Percentiles rank a stretch among this genome's conserved stretches.
phyloP scores from a whole-genome alignment of 2,888 invertebrate species.

The Sylvicola fuscatus region DNA sequence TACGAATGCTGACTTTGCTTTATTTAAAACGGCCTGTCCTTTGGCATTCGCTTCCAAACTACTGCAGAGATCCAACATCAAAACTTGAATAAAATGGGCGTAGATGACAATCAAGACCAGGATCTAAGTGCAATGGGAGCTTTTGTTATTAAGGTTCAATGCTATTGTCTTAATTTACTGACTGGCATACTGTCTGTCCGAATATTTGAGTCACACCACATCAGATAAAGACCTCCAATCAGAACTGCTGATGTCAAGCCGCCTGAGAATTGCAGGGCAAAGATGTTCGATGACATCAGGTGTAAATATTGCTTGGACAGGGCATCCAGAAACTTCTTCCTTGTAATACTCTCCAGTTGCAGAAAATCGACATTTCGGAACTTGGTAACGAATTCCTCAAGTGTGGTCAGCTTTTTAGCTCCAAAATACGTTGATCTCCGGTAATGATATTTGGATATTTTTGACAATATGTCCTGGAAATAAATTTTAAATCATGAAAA shows the following conservation, averaged over 20 bases:
- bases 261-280: conserved; percentile 2
- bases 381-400: neutral
- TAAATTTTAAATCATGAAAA: neutral
- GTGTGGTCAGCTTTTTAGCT: neutral
- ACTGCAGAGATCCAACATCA: conserved; percentile 3
- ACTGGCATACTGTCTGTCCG: conserved; percentile 4
- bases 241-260: conserved; percentile 4
- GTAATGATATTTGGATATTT: conserved; percentile 1
- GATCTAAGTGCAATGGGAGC: neutral
- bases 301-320: conserved; percentile 4
- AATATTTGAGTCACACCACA: conserved; percentile 6
- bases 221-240: conserved; percentile 6
- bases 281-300: neutral
- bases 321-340: neutral
- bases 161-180: neutral
- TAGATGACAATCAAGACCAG: conserved; percentile 5
- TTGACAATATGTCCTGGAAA: neutral
- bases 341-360: neutral
- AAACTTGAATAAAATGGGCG: conserved; percentile 4
- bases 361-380: neutral
- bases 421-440: neutral
- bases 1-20: conserved; percentile 4
- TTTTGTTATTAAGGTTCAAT: neutral
- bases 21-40: conserved; percentile 4
- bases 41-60: conserved; percentile 2